Evolutionary conservation across 2,888 invertebrate species (phyloP).

Genomic region (Brachyptera risi): DNA sequence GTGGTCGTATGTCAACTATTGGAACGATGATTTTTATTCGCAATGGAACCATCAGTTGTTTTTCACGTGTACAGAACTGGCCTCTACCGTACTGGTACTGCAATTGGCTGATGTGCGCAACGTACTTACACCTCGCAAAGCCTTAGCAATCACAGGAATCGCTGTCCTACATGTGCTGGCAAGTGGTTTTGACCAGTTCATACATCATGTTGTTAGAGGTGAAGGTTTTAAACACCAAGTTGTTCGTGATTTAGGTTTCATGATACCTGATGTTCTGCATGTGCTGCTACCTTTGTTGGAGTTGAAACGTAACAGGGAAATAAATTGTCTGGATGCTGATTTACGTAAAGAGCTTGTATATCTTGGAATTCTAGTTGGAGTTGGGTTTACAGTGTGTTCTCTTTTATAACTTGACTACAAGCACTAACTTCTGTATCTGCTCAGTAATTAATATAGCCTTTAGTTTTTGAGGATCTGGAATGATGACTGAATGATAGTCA

Average conservation of each 20-base stretch:
- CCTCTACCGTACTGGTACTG: slow-evolving; percentile 57
- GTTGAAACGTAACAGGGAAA: slow-evolving; percentile 41
- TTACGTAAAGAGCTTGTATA: slow-evolving; percentile 40
- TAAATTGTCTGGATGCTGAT: slow-evolving; percentile 40
- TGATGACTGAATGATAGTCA: too few relatives aligned
- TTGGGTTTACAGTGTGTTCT: slow-evolving; percentile 45
- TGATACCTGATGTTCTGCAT: slow-evolving; percentile 63
- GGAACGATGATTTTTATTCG: slow-evolving; percentile 65
- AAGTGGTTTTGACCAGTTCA: slow-evolving; percentile 62
- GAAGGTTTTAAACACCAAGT: slow-evolving; percentile 64
- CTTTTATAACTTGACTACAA: slow-evolving; percentile 47
- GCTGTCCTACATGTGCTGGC: slow-evolving; percentile 58
- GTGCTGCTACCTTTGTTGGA: slow-evolving; percentile 55
- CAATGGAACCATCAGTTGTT: slow-evolving; percentile 67
- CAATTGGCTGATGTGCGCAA: slow-evolving; percentile 53
- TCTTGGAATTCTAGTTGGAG: slow-evolving; percentile 40
- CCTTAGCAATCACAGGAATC: slow-evolving; percentile 56
- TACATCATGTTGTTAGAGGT: slow-evolving; percentile 58
- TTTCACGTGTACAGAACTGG: slow-evolving; percentile 58
- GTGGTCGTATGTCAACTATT: slow-evolving; percentile 67
- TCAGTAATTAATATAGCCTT: too few relatives aligned
- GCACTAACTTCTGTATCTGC: too few relatives aligned
- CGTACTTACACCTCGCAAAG: slow-evolving; percentile 50
- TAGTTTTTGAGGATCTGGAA: too few relatives aligned
- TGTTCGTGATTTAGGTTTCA: slow-evolving; percentile 61